Base-by-base conservation (phyloP, 2,113 vertebrate genomes). In the Malurus cyaneus region DNA sequence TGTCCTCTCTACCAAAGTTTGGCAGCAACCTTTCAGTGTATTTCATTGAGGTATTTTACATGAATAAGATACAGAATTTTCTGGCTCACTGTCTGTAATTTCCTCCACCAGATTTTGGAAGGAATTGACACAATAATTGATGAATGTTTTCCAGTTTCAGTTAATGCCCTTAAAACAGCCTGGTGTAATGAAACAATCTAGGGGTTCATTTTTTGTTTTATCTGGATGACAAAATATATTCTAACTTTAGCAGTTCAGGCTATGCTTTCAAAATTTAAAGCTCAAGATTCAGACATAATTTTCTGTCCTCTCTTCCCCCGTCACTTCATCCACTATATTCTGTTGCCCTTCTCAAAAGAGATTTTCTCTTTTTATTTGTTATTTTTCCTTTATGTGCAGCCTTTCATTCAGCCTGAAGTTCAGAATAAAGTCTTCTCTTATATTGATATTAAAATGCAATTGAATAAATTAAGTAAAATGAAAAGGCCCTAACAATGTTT, bases 361-460 rank as follows among this genome's bases (percentile, higher is more conserved):
- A 42, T 88, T 80, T 86, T 71, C 10, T 60, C 69, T 36, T 88
- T 95, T 91, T 19, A 74, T 93, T 97, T 94, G n/a, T 96, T 94
- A 59, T 59, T 94, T 67, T 92, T 44, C 42, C 31, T 91, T 81
- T 60, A 91, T n/a, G 49, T 52, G 32, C 53, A 88, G 29, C 54
- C 71, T 71, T 81, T 82, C 71, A 81, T 81, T 95, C 83, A 96
- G 76, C 71, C 94, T 92, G 61, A 97, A 96, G 94, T 91, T 93
- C 39, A 91, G 34, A 89, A 87, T 29, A 60, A 42, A 89, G 46
- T 85, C 56, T 39, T 80, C 59, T 87, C 83, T 94, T 91, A 88
- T 62, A 94, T 54, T 86, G 78, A 97, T 97, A 93, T 86, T 89
- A 97, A 98, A 96, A 96, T 78, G 15, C 31, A 91, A 47, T 53